A percentile compares a stretch with the other conserved stretches of the same genome.
These are phyloP conservation scores for Mormyrops attenuatus DNA, from an alignment of 2,797 vertebrate genomes.

Conservation along the genomic window DNA sequence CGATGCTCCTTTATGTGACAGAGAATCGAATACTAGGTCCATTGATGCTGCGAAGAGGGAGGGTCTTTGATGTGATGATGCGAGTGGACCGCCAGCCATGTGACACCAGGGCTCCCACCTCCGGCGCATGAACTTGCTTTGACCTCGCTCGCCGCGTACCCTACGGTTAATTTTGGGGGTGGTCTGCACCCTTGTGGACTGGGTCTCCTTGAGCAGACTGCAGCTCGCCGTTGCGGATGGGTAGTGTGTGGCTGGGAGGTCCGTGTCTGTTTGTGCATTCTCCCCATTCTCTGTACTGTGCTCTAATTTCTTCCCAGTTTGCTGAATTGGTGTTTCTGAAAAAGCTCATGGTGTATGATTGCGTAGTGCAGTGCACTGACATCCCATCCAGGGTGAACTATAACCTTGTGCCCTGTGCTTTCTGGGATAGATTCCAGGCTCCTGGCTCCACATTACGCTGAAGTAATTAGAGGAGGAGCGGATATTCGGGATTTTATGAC, in stretches of 20 bases:
- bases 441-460: neutral
- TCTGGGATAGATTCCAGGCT: neutral
- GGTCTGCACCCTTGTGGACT: neutral
- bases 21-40: neutral
- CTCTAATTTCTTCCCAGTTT: neutral
- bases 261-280: neutral
- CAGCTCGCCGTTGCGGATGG: neutral
- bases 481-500: neutral
- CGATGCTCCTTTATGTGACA: neutral
- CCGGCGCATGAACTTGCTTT: neutral
- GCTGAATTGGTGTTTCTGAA: neutral
- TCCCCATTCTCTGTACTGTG: neutral
- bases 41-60: neutral
- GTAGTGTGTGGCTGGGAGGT: neutral
- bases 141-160: neutral
- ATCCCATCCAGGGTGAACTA: neutral
- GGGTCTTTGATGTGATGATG: neutral
- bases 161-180: neutral
- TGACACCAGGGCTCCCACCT: neutral
- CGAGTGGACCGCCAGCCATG: neutral
- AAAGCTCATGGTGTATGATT: neutral
- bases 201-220: neutral
- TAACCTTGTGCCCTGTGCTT: neutral
- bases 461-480: neutral
- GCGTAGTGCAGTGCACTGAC: neutral